phyloP scores from a whole-genome alignment of 2,113 vertebrate genomes.

The Marmota flaviventris region DNA sequence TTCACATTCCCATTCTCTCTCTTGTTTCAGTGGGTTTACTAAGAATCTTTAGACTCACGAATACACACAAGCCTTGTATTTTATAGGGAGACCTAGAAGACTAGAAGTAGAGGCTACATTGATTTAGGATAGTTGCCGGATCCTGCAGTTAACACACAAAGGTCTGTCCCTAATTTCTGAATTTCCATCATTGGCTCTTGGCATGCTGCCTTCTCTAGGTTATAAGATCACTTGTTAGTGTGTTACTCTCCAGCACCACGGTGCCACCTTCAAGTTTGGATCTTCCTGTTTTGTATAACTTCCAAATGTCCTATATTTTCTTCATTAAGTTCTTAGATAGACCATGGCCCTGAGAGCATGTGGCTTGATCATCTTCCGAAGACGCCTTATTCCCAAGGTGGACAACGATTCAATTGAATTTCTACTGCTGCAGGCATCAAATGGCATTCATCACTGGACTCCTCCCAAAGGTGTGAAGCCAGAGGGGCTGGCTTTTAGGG shows the following conservation, averaged over 20 bases:
- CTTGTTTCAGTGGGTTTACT: neutral
- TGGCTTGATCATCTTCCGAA: conserved; percentile 96
- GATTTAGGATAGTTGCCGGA: neutral
- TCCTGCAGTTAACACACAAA: conserved; percentile 41
- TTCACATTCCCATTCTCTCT: neutral
- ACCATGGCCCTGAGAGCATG: conserved; percentile 94
- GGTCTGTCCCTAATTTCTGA: neutral
- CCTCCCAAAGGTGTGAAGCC: conserved; percentile 95
- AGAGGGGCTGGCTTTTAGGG: neutral
- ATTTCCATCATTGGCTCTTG: neutral
- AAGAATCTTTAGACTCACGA: neutral
- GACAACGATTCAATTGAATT: conserved; percentile 90
- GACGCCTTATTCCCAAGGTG: conserved; percentile 74
- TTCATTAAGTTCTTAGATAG: conserved; percentile 33
- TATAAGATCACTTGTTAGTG: neutral
- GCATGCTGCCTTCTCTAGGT: conserved; percentile 2
- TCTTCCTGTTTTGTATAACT: neutral
- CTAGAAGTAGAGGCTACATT: neutral
- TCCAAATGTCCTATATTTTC: conserved; percentile 5
- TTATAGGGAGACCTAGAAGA: neutral
- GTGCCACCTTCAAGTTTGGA: neutral
- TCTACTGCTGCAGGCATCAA: conserved; percentile 96
- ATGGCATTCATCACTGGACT: conserved; percentile 97
- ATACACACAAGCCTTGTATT: neutral
- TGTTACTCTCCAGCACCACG: neutral